Base-by-base conservation (phyloP, 2,888 invertebrate genomes). In the Diogma glabrata region DNA sequence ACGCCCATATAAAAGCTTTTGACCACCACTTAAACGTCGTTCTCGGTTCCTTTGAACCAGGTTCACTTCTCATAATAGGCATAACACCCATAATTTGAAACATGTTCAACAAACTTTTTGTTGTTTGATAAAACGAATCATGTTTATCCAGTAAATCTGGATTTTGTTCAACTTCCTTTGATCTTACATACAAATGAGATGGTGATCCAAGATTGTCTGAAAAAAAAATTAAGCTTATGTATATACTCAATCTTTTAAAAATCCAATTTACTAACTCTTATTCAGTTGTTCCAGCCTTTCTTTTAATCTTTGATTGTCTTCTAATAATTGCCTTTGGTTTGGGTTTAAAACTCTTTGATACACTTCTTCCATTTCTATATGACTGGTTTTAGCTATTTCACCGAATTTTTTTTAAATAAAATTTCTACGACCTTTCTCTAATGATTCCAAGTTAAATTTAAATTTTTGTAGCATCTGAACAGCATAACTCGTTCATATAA, bases 51-150 rank as follows among this genome's bases (percentile, higher is more conserved):
- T 73, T 65, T 61, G 67, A 52, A 62, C 69, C 69, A 59, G 70
- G 73, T 3, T 77, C 74, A 46, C 78, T 78, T 40, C 83, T 72
- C 72, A 82, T 81, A 38, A 84, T 81, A 1, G 84, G 84, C 84
- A 84, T 84, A 0, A 84, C 73, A 3, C 84, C 84, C 83, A 82
- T 84, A 38, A 84, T 79, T 64, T 84, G 84, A 60, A 84, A 84
- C 4, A 84, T 67, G 1, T 81, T 79, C 55, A 84, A 64, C 40
- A 84, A 65, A 59, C 82, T 82, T 63, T 82, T 83, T 0, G 84
- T 84, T 0, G 77, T 83, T 14, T 78, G 67, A 60, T 84, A 84
- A 60, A 84, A 84, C 51, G 78, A 81, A 61, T 84, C 84, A 52
- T 82, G 81, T 53, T 78, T 70, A 55, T 82, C 81, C 56, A 84